These are phyloP conservation scores for Micoletzkya japonica DNA, from an alignment of 2,888 invertebrate species.

Conservation along the genomic window DNA sequence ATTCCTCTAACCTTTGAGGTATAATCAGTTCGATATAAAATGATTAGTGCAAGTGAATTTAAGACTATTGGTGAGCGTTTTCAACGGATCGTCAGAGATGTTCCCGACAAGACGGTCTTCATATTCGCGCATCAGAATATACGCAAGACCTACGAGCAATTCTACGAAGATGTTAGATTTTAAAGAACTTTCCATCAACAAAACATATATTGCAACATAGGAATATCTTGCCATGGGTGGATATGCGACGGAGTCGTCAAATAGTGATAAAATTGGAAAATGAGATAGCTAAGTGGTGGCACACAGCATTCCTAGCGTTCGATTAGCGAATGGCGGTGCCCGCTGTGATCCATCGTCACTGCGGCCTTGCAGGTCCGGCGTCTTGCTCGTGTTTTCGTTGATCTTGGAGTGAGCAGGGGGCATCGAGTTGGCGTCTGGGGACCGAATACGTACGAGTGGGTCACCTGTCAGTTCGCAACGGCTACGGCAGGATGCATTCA, in stretches of 20 bases:
- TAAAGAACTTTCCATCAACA: too few relatives aligned
- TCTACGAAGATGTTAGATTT: not conserved
- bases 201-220: too few relatives aligned
- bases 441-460: constrained; percentile 1
- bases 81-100: constrained; percentile 1
- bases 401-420: not conserved
- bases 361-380: not conserved
- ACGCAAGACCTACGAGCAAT: constrained; percentile 65
- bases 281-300: too few relatives aligned
- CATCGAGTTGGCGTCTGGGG: not conserved
- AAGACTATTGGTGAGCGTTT: constrained; percentile 22
- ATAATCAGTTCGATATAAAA: too few relatives aligned
- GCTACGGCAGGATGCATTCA: not conserved
- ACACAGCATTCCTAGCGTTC: too few relatives aligned
- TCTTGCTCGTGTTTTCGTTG: constrained; percentile 6
- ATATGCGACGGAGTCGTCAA: too few relatives aligned
- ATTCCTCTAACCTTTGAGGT: constrained; percentile 38
- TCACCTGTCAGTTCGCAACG: not conserved
- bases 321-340: too few relatives aligned
- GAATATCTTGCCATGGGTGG: too few relatives aligned
- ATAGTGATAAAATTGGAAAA: too few relatives aligned
- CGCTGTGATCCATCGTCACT: too few relatives aligned
- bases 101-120: constrained; percentile 25
- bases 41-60: too few relatives aligned
- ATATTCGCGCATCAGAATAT: constrained; percentile 13